These are phyloP conservation scores for Trematocara nigrifrons DNA, from an alignment of 2,113 vertebrate species.

Conservation along the genomic window DNA sequence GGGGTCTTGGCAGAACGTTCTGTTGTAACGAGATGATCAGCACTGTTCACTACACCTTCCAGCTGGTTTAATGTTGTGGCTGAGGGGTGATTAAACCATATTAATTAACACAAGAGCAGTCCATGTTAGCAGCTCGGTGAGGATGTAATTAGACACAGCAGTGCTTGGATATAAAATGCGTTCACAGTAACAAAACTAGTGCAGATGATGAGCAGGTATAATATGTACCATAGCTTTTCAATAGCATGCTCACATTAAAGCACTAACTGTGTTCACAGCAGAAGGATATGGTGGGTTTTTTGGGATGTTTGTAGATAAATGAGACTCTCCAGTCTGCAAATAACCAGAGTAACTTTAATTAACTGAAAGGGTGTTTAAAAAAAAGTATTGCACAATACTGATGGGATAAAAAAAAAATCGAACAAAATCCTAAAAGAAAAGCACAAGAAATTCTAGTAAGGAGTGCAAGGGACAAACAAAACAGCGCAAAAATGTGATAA, in stretches of 20 bases:
- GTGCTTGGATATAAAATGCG: not conserved
- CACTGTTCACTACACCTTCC: not conserved
- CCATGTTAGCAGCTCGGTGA: not conserved
- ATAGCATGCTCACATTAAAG: not conserved
- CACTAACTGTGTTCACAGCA: not conserved
- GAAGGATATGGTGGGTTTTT: fast-evolving
- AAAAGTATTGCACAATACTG: not conserved
- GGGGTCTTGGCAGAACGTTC: not conserved
- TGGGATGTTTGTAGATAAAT: not conserved
- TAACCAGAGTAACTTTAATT: not conserved
- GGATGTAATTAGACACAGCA: not conserved
- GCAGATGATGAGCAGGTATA: not conserved
- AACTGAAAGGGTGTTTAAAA: not conserved
- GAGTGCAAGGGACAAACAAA: not conserved
- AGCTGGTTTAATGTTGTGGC: not conserved
- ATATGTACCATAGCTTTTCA: not conserved
- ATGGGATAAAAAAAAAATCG: not conserved
- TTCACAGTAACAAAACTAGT: not conserved
- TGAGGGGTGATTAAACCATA: not conserved
- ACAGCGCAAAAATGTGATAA: not conserved
- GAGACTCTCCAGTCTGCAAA: not conserved
- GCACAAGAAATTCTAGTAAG: not conserved
- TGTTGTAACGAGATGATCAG: not conserved
- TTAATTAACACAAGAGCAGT: not conserved
- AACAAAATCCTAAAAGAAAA: not conserved